Percentiles rank a stretch among this genome's conserved stretches.
Evolutionary conservation across 2,113 vertebrate genomes (phyloP).

Genomic region (Cygnus buccinator): DNA sequence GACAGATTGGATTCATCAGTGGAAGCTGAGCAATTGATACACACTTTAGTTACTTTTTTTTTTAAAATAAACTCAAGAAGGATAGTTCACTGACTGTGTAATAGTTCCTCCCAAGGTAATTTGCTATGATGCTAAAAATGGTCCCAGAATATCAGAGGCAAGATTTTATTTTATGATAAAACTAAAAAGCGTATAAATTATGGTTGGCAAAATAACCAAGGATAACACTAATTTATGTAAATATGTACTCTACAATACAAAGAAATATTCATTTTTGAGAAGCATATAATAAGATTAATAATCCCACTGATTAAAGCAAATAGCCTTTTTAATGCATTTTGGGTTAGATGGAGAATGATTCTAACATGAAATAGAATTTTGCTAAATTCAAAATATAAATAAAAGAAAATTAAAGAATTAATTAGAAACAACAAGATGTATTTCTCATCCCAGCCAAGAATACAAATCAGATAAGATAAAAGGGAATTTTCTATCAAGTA

Average conservation of each 20-base stretch:
- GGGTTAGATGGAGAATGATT: not conserved
- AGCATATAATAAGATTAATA: slow-evolving; percentile 61
- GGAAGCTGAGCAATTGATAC: not conserved
- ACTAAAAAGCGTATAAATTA: slow-evolving; percentile 55
- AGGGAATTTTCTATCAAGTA: slow-evolving; percentile 83
- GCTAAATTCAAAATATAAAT: slow-evolving; percentile 66
- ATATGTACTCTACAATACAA: slow-evolving; percentile 30
- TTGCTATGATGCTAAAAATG: slow-evolving; percentile 49
- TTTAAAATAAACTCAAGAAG: not conserved
- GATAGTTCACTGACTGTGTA: slow-evolving; percentile 30
- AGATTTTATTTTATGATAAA: slow-evolving; percentile 65
- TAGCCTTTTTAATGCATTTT: not conserved
- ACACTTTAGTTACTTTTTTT: not conserved
- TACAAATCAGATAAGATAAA: slow-evolving; percentile 83
- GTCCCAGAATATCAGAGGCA: slow-evolving; percentile 55
- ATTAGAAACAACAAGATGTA: slow-evolving; percentile 70
- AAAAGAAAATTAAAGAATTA: slow-evolving; percentile 72
- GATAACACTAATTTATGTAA: slow-evolving; percentile 58
- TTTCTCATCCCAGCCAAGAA: slow-evolving; percentile 80
- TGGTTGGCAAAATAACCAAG: slow-evolving; percentile 59
- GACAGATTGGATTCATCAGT: not conserved
- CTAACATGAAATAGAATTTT: slow-evolving; percentile 67
- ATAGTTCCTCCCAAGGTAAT: slow-evolving; percentile 49
- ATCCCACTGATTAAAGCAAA: slow-evolving; percentile 43
- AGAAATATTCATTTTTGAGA: slow-evolving; percentile 54